Evolutionary conservation across 92 coral and sea anemone species (phyloP).

Genomic region (Meandrina meandrites): DNA sequence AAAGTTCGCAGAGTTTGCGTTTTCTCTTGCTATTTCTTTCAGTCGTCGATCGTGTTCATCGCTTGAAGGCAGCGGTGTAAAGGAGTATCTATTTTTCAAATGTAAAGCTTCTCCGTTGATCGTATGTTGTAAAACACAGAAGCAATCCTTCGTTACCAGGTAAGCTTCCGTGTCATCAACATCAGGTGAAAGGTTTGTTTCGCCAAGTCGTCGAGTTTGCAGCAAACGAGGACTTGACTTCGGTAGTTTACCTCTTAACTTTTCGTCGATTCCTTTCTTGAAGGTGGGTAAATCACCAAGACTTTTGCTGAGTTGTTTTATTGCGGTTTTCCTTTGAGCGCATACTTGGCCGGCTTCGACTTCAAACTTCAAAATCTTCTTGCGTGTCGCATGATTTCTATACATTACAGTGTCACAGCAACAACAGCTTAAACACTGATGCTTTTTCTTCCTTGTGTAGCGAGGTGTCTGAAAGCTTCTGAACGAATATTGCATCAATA

Average conservation of each 20-base stretch:
- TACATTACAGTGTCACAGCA: neutral
- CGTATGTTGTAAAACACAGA: neutral
- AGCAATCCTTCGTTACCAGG: slow-evolving; percentile 33
- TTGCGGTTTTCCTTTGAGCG: neutral
- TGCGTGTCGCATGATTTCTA: neutral
- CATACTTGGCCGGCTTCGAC: neutral
- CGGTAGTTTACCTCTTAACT: slow-evolving; percentile 37
- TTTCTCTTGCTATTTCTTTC: slow-evolving; percentile 22
- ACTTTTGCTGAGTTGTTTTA: slow-evolving; percentile 34
- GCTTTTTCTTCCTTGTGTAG: neutral
- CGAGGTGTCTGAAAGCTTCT: neutral
- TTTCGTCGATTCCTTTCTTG: slow-evolving; percentile 34
- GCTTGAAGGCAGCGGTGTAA: neutral
- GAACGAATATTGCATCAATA: neutral
- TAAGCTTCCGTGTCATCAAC: neutral
- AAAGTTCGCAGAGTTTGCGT: slow-evolving; percentile 1
- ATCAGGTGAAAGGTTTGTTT: slow-evolving; percentile 7
- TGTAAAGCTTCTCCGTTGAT: neutral
- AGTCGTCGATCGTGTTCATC: neutral
- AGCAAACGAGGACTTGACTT: slow-evolving; percentile 31
- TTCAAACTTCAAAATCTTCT: neutral
- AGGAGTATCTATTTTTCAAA: neutral
- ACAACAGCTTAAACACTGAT: neutral
- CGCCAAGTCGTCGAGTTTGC: slow-evolving; percentile 46
- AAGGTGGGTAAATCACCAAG: slow-evolving; percentile 36